These are phyloP conservation scores for Ptilonorhynchus violaceus DNA, from an alignment of 2,113 vertebrate species.

Conservation along the genomic window DNA sequence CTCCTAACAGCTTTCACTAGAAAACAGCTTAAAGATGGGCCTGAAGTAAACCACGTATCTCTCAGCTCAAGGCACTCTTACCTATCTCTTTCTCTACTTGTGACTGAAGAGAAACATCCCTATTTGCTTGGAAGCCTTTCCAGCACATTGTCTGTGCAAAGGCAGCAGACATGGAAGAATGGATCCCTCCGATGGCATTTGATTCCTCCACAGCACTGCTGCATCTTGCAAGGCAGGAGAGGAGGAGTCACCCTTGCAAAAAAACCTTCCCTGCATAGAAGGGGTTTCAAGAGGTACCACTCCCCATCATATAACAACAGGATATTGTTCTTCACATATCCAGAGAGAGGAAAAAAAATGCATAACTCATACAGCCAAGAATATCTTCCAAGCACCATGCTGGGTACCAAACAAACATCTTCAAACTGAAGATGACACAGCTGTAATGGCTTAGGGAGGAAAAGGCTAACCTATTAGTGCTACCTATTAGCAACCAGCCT, in stretches of 20 bases:
- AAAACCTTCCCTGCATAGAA: neutral
- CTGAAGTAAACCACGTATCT: neutral
- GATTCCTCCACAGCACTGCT: neutral
- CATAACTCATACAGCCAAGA: fast-evolving
- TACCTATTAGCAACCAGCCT: neutral
- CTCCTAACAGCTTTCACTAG: neutral
- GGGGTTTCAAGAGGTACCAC: neutral
- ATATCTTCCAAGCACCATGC: neutral
- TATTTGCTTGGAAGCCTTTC: neutral
- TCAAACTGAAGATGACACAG: neutral
- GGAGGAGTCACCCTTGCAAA: neutral
- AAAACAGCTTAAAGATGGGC: neutral
- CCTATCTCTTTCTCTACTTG: neutral
- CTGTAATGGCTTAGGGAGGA: neutral
- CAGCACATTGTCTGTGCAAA: neutral
- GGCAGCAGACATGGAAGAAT: neutral
- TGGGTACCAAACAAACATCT: neutral
- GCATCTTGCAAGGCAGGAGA: neutral
- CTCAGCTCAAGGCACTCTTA: neutral
- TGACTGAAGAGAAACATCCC: neutral
- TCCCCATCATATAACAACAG: fast-evolving
- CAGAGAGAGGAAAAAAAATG: neutral
- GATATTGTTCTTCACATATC: neutral
- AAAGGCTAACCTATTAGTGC: neutral
- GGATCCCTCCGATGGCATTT: neutral